Conservation (phyloP, 2,797 vertebrate species). For the Sebastes oblongus region DNA sequence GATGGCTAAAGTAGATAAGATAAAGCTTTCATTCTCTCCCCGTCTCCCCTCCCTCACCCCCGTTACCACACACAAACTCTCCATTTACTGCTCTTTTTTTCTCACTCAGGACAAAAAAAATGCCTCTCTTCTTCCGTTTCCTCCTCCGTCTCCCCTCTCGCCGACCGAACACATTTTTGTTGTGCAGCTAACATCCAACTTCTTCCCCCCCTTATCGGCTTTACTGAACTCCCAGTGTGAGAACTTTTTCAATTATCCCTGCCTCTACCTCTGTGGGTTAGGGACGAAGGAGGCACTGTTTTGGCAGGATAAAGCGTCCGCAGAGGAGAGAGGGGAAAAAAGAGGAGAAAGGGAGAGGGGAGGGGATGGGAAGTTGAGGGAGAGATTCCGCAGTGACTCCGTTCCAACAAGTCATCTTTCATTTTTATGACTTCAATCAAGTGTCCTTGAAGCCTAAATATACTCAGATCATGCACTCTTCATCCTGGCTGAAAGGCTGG, state of each 20-base stretch:
- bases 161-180: slow-evolving; percentile 45
- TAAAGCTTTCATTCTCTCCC: slow-evolving; percentile 52
- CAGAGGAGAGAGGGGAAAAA: slow-evolving; percentile 50
- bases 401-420: slow-evolving; percentile 79
- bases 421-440: slow-evolving; percentile 81
- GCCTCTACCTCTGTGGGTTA: slow-evolving; percentile 65
- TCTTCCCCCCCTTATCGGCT: slow-evolving; percentile 65
- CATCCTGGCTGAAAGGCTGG: slow-evolving; percentile 40
- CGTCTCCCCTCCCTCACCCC: not conserved
- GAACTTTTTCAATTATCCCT: slow-evolving; percentile 78
- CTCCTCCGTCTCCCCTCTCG: slow-evolving; percentile 17
- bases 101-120: slow-evolving; percentile 15
- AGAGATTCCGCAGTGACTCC: slow-evolving; percentile 75
- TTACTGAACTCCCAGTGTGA: slow-evolving; percentile 64
- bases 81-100: slow-evolving; percentile 15
- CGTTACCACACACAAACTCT: slow-evolving; percentile 50
- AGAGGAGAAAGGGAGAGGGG: not conserved
- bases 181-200: slow-evolving; percentile 41
- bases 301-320: slow-evolving; percentile 74
- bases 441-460: slow-evolving; percentile 77
- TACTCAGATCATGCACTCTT: slow-evolving; percentile 55
- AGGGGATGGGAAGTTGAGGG: slow-evolving; percentile 56
- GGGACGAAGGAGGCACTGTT: slow-evolving; percentile 64
- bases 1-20: slow-evolving; percentile 73
- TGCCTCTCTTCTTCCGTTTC: slow-evolving; percentile 13